These are phyloP conservation scores for Colletes collaris DNA, from an alignment of 2,888 invertebrate genomes.

Conservation along the genomic window DNA sequence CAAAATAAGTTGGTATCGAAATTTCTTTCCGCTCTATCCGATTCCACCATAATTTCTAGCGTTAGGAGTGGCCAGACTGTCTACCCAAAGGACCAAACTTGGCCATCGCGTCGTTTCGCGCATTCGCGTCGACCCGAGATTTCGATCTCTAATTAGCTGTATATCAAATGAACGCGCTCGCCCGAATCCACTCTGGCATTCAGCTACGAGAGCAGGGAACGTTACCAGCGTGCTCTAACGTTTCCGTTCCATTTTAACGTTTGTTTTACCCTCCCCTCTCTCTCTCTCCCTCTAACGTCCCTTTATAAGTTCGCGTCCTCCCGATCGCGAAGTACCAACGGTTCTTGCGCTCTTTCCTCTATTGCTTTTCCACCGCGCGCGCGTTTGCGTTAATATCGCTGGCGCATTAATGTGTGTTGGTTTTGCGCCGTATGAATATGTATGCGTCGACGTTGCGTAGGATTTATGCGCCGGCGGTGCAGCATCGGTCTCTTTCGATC, in stretches of 20 bases:
- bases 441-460: constrained; percentile 50
- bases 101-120: constrained; percentile 6
- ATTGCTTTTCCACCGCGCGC: constrained; percentile 14
- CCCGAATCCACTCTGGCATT: constrained; percentile 55
- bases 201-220: constrained; percentile 41
- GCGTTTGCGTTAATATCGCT: constrained; percentile 54
- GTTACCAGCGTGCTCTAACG: constrained; percentile 1
- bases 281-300: neutral
- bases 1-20: too few species aligned
- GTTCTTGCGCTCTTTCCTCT: constrained; percentile 1
- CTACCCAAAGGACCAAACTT: neutral
- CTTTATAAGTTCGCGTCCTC: constrained; percentile 21
- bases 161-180: constrained; percentile 80
- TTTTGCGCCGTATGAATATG: constrained; percentile 52
- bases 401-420: constrained; percentile 46
- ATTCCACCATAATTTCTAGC: constrained; percentile 8
- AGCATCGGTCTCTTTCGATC: constrained; percentile 8
- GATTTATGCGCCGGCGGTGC: constrained; percentile 39
- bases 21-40: too few species aligned
- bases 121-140: constrained; percentile 67
- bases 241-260: neutral
- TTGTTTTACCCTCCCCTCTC: neutral
- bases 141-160: constrained; percentile 82
- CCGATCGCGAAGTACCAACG: constrained; percentile 33
- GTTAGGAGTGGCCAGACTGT: neutral